Evolutionary conservation across 2,888 invertebrate species (phyloP).

Genomic region (Microctonus aethiopoides): DNA sequence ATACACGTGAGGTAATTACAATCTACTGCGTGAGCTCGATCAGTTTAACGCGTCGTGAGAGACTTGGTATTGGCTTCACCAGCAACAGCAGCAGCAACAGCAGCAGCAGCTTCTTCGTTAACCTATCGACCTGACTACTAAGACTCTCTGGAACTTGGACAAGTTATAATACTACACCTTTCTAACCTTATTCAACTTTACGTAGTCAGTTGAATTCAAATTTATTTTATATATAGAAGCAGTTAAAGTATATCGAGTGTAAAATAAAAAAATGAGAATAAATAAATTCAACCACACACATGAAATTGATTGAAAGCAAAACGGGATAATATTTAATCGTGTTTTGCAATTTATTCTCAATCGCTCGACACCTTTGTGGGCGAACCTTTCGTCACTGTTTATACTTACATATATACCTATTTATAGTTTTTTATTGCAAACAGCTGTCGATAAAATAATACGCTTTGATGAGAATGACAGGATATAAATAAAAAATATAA

Average conservation of each 20-base stretch:
- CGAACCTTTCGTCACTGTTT: slow-evolving; percentile 5
- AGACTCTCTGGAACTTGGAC: slow-evolving; percentile 7
- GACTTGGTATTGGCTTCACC: slow-evolving; percentile 24
- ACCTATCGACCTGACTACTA: slow-evolving; percentile 50
- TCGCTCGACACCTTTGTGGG: slow-evolving; percentile 12
- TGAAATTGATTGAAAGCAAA: not conserved
- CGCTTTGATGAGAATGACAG: not conserved
- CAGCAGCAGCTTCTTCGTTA: slow-evolving; percentile 57
- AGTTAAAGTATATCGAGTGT: not conserved
- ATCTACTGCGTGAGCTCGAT: slow-evolving; percentile 44
- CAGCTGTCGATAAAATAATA: slow-evolving; percentile 8
- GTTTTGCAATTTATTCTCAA: slow-evolving; percentile 10
- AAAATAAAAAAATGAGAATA: not conserved
- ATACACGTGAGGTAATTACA: slow-evolving; percentile 48
- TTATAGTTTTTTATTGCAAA: not conserved
- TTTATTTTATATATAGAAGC: not conserved
- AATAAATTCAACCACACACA: not conserved
- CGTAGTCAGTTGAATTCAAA: not conserved
- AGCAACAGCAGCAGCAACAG: slow-evolving; percentile 42
- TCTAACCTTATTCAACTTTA: not conserved
- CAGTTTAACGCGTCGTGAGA: slow-evolving; percentile 16
- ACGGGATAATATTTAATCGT: not conserved
- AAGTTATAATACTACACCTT: not conserved
- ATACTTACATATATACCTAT: not conserved
- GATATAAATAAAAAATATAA: not conserved